Percentiles rank a stretch among this genome's conserved stretches.
Evolutionary conservation across 2,888 invertebrate species (phyloP).

Genomic region (Blastobasis adustella): DNA sequence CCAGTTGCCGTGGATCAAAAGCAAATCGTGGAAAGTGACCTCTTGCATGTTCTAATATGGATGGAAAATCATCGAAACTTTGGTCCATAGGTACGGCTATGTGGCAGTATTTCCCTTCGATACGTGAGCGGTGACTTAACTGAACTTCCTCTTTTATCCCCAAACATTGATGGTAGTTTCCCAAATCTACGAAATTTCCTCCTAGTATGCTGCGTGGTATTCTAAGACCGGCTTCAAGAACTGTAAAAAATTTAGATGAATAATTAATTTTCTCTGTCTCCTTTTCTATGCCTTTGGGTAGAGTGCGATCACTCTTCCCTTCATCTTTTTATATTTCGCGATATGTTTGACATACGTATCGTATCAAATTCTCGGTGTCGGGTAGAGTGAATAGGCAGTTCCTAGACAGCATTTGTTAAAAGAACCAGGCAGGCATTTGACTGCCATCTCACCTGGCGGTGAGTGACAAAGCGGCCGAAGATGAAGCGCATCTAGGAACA

Average conservation of each 20-base stretch:
- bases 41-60: too few relatives aligned
- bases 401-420: too few relatives aligned
- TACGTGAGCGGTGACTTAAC: constrained; percentile 7
- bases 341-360: neutral
- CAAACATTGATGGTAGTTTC: constrained; percentile 37
- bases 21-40: too few relatives aligned
- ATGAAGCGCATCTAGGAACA: too few relatives aligned
- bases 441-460: too few relatives aligned
- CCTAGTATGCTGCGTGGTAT: constrained; percentile 28
- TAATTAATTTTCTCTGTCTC: neutral
- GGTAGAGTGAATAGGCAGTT: too few relatives aligned
- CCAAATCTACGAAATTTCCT: constrained; percentile 27
- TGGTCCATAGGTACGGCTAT: constrained; percentile 26
- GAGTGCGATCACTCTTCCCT: neutral
- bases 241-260: constrained; percentile 13
- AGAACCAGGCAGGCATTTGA: too few relatives aligned
- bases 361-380: neutral
- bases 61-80: constrained; percentile 7
- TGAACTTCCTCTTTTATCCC: constrained; percentile 19
- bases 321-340: neutral
- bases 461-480: too few relatives aligned
- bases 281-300: neutral
- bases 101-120: constrained; percentile 43
- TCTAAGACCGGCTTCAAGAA: constrained; percentile 31
- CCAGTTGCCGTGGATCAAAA: too few relatives aligned